Conservation (phyloP, 1,140 invertebrate species). For the Hermetia illucens region DNA sequence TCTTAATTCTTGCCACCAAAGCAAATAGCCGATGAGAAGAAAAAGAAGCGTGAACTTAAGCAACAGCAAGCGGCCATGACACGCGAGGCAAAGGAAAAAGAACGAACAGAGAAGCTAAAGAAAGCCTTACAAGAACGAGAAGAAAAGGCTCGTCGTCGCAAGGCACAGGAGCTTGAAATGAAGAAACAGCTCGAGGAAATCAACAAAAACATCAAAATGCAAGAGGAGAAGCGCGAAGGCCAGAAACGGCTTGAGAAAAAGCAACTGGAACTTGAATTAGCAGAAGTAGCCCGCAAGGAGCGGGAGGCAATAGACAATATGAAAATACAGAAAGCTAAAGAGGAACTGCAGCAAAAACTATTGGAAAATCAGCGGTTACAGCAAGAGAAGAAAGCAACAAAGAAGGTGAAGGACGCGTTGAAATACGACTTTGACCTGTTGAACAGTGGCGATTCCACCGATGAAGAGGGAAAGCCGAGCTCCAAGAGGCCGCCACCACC, state of each 20-base stretch:
- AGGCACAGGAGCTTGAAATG: constrained; percentile 35
- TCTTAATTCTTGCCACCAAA: neutral
- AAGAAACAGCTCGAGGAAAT: constrained; percentile 36
- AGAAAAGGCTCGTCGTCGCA: constrained; percentile 30
- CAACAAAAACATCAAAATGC: constrained; percentile 33
- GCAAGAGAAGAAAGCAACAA: constrained; percentile 19
- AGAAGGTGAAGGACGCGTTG: constrained; percentile 12
- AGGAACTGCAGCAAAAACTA: constrained; percentile 8
- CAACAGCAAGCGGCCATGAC: constrained; percentile 39
- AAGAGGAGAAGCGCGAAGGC: constrained; percentile 23
- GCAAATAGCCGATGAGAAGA: constrained; percentile 35
- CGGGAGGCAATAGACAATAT: constrained; percentile 19
- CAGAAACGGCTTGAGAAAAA: constrained; percentile 24
- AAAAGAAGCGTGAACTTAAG: constrained; percentile 40
- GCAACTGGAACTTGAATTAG: constrained; percentile 24
- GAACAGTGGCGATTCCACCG: constrained; percentile 38
- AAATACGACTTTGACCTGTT: constrained; percentile 31
- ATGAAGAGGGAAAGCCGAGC: constrained; percentile 34
- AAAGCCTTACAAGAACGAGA: constrained; percentile 40
- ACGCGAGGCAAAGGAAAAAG: constrained; percentile 40
- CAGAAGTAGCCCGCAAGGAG: constrained; percentile 25
- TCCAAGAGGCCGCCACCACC: constrained; percentile 34
- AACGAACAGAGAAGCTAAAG: constrained; percentile 31
- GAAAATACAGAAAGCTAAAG: constrained; percentile 17
- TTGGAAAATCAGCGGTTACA: constrained; percentile 13